phyloP scores from a whole-genome alignment of 1,140 invertebrate species.

The Zaprionus inermis region DNA sequence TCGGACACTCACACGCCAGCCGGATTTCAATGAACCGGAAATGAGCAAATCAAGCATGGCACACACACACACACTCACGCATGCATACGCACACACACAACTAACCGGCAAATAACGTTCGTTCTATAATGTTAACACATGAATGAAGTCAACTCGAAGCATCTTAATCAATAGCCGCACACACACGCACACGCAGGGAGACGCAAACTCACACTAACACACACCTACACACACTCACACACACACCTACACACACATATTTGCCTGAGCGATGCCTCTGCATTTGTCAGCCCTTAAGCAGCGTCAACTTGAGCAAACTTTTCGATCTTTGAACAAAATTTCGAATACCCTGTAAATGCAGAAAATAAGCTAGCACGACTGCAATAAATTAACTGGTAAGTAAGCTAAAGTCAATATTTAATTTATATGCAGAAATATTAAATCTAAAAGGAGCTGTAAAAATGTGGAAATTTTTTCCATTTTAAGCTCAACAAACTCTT shows the following conservation, averaged over 20 bases:
- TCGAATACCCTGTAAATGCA: background rate
- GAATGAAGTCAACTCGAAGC: slow-evolving; percentile 70
- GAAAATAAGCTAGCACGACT: background rate
- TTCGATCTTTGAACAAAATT: slow-evolving; percentile 45
- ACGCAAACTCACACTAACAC: background rate
- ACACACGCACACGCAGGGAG: background rate
- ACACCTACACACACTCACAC: background rate
- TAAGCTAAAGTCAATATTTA: background rate
- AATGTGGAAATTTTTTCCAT: background rate
- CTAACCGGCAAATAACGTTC: slow-evolving; percentile 33
- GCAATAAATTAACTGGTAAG: background rate
- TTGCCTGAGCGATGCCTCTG: slow-evolving; percentile 37
- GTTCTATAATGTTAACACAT: slow-evolving; percentile 59
- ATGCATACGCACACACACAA: slow-evolving; percentile 25
- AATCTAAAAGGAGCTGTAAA: background rate
- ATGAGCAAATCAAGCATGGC: slow-evolving; percentile 71
- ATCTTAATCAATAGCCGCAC: slow-evolving; percentile 65
- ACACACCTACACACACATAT: slow-evolving; percentile 6
- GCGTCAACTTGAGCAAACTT: slow-evolving; percentile 47
- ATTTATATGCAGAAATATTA: background rate
- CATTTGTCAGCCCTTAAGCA: slow-evolving; percentile 59
- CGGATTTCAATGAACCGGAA: slow-evolving; percentile 73
- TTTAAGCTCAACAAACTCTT: background rate
- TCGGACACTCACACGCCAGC: slow-evolving; percentile 37
- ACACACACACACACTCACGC: slow-evolving; percentile 15